phyloP scores from a whole-genome alignment of 1,140 invertebrate species.

The Chrysomallon squamiferum region DNA sequence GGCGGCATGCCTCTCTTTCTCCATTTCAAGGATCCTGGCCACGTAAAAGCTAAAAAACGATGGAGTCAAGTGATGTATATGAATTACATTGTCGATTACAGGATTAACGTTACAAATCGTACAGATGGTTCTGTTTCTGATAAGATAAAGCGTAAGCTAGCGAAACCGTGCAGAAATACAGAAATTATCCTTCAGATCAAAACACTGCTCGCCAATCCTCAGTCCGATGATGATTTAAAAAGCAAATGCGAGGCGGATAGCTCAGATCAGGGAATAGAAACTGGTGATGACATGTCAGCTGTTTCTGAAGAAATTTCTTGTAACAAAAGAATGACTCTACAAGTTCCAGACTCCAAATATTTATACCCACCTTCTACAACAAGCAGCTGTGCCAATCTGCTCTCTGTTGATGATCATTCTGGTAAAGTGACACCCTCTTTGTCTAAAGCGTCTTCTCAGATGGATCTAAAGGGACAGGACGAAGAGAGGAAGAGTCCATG shows the following conservation, averaged over 20 bases:
- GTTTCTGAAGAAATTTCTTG: no score
- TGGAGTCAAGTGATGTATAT: constrained; percentile 51
- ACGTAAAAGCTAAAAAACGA: constrained; percentile 46
- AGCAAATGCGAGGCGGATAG: background rate
- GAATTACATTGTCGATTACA: constrained; percentile 36
- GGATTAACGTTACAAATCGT: constrained; percentile 14
- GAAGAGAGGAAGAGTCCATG: no score
- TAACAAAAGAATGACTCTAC: no score
- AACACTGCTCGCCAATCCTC: background rate
- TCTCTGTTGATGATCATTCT: background rate
- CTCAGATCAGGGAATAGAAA: constrained; percentile 18
- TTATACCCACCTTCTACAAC: background rate
- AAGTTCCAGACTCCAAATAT: background rate
- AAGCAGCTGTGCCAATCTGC: background rate
- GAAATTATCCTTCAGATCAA: constrained; percentile 11
- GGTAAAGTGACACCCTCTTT: background rate
- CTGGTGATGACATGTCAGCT: constrained; percentile 6
- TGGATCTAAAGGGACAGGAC: no score
- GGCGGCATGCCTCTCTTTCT: constrained; percentile 34
- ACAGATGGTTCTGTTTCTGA: background rate
- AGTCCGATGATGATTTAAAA: background rate
- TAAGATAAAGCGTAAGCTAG: no score
- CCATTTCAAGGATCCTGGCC: constrained; percentile 35
- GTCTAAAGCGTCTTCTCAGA: background rate
- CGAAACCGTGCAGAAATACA: background rate